Conservation (phyloP, 1,140 invertebrate species). For the Pseudomyrmex cubaensis region DNA sequence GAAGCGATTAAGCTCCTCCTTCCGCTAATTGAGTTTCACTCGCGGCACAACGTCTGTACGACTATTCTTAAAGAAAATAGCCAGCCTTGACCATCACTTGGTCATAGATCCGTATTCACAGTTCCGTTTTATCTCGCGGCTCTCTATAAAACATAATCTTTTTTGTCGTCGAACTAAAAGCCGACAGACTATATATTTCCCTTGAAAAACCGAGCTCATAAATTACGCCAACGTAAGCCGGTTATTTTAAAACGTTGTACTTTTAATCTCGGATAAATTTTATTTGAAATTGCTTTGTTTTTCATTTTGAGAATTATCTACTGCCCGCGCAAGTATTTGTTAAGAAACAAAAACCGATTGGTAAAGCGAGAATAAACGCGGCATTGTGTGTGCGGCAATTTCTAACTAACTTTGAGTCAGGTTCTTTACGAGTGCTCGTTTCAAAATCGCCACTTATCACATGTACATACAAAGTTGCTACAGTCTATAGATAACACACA, state of each 20-base stretch:
- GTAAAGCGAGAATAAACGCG: too few relatives aligned
- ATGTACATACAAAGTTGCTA: too few relatives aligned
- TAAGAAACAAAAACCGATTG: too few relatives aligned
- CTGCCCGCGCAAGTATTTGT: too few relatives aligned
- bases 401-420: too few relatives aligned
- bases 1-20: constrained; percentile 27
- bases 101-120: not conserved
- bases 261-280: not conserved
- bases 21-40: constrained; percentile 53
- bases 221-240: not conserved
- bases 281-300: too few relatives aligned
- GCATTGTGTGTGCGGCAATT: too few relatives aligned
- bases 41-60: constrained; percentile 12
- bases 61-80: constrained; percentile 63
- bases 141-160: too few relatives aligned
- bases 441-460: not conserved
- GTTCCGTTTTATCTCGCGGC: not conserved
- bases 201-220: too few relatives aligned
- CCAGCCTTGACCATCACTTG: constrained; percentile 63
- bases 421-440: not conserved
- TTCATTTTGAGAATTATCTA: too few relatives aligned
- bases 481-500: not conserved
- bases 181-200: too few relatives aligned
- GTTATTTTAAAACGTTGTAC: not conserved
- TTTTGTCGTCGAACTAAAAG: too few relatives aligned